Evolutionary conservation across 2,797 vertebrate genomes (phyloP), one percentile per base, ranked within the genome.

Genomic region (Ispidina lecontei): DNA sequence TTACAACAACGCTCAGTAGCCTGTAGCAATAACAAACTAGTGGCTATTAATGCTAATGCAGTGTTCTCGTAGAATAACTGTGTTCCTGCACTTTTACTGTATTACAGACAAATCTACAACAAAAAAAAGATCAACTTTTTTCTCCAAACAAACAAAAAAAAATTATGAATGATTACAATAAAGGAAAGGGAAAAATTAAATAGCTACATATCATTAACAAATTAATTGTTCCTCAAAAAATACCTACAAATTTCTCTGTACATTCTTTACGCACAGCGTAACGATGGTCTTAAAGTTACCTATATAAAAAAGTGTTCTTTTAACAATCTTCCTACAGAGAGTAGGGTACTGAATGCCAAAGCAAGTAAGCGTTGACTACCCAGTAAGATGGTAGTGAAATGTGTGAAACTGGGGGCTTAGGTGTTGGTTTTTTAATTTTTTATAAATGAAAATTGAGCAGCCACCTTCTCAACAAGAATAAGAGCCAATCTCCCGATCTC

Each of bases 131-230:
- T 99, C 98, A 99, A 99, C 98, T 99, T 99, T 99, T 98, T 99
- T 99, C 98, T 96, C 97, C 97, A 96, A 96, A 97, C 94, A 97
- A 88, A 97, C 93, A 99, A 99, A 96, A 97, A 97, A 97, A 94
- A 86, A 87, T 91, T 94, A 94, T 96, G 97, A 98, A 98, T 98
- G 99, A 99, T 99, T 99, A 99, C 98, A 98, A 98, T 98, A 98
- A 98, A 98, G 98, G 98, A 99, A 98, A 98, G 98, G 98, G 96
- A 96, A 98, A 98, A 99, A 99, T 99, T 99, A 99, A 99, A 99
- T 99, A 99, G 98, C 99, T 99, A 99, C 99, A 99, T 98, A 98
- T 99, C 99, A 99, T 99, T 99, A 99, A 99, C 99, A 99, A 99
- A 99, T 99, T 99, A 99, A 99, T 99, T 99, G 98, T 98, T 99